Percentiles rank a stretch among this genome's conserved stretches.
phyloP scores from a whole-genome alignment of 2,888 invertebrate genomes.

The Embidobia sp. region DNA sequence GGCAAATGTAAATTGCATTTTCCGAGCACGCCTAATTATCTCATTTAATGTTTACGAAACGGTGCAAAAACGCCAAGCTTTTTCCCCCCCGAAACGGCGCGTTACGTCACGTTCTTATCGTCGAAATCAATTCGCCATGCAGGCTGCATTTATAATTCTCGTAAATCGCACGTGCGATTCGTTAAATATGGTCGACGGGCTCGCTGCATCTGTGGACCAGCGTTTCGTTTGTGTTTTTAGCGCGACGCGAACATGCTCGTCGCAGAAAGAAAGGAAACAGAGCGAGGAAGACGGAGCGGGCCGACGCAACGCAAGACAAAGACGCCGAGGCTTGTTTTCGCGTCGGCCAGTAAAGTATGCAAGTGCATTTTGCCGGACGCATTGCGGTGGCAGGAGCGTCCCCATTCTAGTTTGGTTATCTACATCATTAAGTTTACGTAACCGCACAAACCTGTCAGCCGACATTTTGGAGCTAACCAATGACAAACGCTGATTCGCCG shows the following conservation, averaged over 20 bases:
- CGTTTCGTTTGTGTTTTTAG: conserved; percentile 32
- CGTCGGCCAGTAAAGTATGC: conserved; percentile 72
- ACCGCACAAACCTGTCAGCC: conserved; percentile 78
- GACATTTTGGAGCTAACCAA: conserved; percentile 76
- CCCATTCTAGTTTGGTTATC: conserved; percentile 79
- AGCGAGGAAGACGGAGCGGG: conserved; percentile 6
- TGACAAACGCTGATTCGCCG: conserved; percentile 60
- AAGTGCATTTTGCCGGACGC: conserved; percentile 74
- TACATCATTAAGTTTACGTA: conserved; percentile 79
- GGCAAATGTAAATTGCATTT: conserved; percentile 3
- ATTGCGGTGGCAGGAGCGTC: conserved; percentile 73
- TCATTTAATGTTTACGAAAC: too few species aligned
- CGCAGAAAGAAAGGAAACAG: conserved; percentile 48
- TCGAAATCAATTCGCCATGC: conserved; percentile 16
- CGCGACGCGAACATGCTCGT: conserved; percentile 45
- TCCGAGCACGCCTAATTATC: too few species aligned
- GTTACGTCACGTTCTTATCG: conserved; percentile 29
- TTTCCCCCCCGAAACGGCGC: neutral
- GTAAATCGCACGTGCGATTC: conserved; percentile 61
- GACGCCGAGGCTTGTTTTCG: conserved; percentile 72
- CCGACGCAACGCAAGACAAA: conserved; percentile 66
- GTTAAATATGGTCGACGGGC: conserved; percentile 49
- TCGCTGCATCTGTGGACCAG: conserved; percentile 46
- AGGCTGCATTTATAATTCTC: conserved; percentile 28
- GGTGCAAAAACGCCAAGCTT: neutral